These are phyloP conservation scores for Hippocampus zosterae DNA, from an alignment of 2,113 vertebrate species.

Conservation along the genomic window DNA sequence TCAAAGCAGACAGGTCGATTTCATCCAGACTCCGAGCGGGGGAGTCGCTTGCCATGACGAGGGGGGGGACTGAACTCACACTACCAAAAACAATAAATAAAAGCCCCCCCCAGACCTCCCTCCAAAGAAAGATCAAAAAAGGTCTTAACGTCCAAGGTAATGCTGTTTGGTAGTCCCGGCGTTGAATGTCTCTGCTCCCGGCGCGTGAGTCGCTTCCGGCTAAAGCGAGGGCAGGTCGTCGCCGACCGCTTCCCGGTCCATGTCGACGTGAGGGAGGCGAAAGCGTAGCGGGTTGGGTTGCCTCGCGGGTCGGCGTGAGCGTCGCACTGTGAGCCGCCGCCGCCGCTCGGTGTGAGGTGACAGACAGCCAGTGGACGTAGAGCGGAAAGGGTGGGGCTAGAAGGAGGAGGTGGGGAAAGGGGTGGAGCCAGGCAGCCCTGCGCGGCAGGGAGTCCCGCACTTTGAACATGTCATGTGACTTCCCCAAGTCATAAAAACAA, in stretches of 20 bases:
- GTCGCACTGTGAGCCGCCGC: background rate
- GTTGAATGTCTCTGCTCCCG: conserved; percentile 21
- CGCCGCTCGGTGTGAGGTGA: conserved; percentile 34
- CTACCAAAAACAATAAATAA: background rate
- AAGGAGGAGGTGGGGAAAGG: background rate
- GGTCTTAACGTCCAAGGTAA: conserved; percentile 40
- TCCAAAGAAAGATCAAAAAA: background rate
- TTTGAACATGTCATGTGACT: background rate
- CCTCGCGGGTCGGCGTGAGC: background rate
- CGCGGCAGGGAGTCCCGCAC: background rate
- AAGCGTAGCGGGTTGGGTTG: background rate
- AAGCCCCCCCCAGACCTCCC: too few relatives aligned
- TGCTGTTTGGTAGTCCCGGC: conserved; percentile 37
- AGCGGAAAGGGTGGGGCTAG: background rate
- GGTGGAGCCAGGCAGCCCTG: background rate
- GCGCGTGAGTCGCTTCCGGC: background rate
- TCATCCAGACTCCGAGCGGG: conserved; percentile 89
- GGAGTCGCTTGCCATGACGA: conserved; percentile 92
- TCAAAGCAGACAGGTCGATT: conserved; percentile 86
- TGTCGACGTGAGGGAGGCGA: conserved; percentile 31
- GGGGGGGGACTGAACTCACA: conserved; percentile 3
- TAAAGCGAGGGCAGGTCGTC: background rate
- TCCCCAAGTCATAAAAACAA: background rate
- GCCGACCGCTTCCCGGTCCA: conserved; percentile 33
- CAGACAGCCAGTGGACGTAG: conserved; percentile 19